A percentile compares a stretch with the other conserved stretches of the same genome.
phyloP scores from a whole-genome alignment of 2,797 vertebrate species.

The Ctenopoma kingsleyae region DNA sequence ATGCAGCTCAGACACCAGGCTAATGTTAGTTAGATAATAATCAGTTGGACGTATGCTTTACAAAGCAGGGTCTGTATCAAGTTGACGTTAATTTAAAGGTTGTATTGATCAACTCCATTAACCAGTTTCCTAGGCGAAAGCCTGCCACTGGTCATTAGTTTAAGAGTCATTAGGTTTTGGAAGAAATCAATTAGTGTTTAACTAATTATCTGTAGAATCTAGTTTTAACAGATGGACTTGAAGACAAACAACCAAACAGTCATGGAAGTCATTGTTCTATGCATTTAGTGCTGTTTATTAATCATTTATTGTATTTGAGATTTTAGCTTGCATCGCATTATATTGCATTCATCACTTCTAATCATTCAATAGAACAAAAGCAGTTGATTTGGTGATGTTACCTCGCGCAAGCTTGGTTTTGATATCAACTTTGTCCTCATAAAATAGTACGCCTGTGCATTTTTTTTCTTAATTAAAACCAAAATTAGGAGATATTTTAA shows the following conservation, averaged over 20 bases:
- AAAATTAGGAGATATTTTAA: conserved; percentile 17
- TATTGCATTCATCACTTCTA: no score
- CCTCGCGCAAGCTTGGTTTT: not conserved
- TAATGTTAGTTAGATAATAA: not conserved
- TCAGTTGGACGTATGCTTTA: not conserved
- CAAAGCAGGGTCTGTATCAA: not conserved
- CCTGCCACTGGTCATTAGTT: not conserved
- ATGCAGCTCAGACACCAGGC: not conserved
- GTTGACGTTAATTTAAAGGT: not conserved
- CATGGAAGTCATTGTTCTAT: no score
- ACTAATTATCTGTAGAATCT: not conserved
- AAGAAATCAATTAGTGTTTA: no score
- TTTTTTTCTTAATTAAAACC: conserved; percentile 18
- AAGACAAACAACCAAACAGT: no score
- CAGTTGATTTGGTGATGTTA: not conserved
- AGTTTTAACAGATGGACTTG: no score
- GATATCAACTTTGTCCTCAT: no score
- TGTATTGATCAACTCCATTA: not conserved
- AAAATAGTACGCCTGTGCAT: conserved; percentile 1
- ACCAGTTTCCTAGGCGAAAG: not conserved
- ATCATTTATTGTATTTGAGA: no score
- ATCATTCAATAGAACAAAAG: not conserved
- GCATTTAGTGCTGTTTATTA: no score
- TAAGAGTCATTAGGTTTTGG: not conserved
- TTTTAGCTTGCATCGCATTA: no score